These are phyloP conservation scores for Selene dorsalis DNA, from an alignment of 2,797 vertebrate species.

Conservation along the genomic window DNA sequence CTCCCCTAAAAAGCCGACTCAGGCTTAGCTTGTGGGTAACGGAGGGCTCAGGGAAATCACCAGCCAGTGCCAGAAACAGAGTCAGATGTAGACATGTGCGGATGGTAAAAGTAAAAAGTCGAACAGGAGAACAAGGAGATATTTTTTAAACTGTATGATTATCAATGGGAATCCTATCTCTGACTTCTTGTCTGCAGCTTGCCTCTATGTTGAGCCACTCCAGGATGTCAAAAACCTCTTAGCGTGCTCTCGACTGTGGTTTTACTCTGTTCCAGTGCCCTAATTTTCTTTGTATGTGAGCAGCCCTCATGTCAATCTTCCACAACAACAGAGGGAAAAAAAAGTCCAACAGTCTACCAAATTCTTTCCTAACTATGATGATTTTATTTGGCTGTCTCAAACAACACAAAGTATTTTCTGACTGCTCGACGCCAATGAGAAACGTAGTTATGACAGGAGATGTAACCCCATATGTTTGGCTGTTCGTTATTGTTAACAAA, in stretches of 20 bases:
- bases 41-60: background rate
- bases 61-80: background rate
- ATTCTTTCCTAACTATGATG: conserved; percentile 49
- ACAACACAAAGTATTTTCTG: conserved; percentile 62
- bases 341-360: conserved; percentile 31
- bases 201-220: conserved; percentile 39
- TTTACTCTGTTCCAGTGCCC: conserved; percentile 27
- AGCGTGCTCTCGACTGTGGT: conserved; percentile 16
- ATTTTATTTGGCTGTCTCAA: conserved; percentile 70
- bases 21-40: background rate
- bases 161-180: conserved; percentile 64
- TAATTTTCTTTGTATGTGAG: conserved; percentile 36
- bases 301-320: conserved; percentile 3
- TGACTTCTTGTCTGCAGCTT: conserved; percentile 37
- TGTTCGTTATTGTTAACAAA: conserved; percentile 68
- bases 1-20: background rate
- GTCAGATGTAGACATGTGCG: conserved; percentile 9
- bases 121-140: background rate
- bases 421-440: conserved; percentile 35
- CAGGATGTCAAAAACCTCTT: conserved; percentile 50
- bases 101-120: background rate
- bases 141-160: conserved; percentile 41
- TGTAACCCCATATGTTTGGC: conserved; percentile 66
- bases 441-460: conserved; percentile 61
- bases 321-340: conserved; percentile 42